Base-by-base conservation (phyloP, 2,888 invertebrate genomes). In the Pediacus dermestoides region DNA sequence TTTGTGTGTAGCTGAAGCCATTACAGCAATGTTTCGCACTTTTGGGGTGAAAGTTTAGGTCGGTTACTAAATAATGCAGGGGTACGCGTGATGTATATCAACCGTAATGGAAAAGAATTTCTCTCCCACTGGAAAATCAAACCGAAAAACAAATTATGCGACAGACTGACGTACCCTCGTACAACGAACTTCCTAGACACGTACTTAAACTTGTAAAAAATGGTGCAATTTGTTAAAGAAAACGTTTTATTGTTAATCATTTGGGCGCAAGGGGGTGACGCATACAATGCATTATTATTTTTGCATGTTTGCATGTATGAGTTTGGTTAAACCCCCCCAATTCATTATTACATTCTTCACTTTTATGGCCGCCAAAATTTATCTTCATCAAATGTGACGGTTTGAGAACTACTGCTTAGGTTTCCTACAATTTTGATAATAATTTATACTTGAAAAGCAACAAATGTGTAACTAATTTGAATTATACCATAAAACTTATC, bases 31-130 rank as follows among this genome's bases (percentile, higher is more conserved):
- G 63, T 64, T 64, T 61, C 63, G 60, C 61, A 61, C 61, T 62
- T 63, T 58, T 51, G 58, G 56, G 61, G 63, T 57, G 60, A 60
- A 61, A 62, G 57, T 63, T 61, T 56, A 46, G 52, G 50, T 44
- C 55, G 50, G 58, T 57, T 57, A 58, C 64, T 64, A 64, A 65
- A 65, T 65, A 64, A 64, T 64, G 64, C 63, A 64, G 55, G 50
- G 18, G 52, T 43, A 53, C 57, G 62, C 58, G 60, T 63, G 61
- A 64, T 60, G 63, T 64, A 62, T 60, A 61, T 61, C 62, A 55
- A 52, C 54, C 47, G 54, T 63, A 63, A 64, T 61, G 57, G 55
- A 48, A 54, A 55, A 53, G 58, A 55, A 55, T 62, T 60, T 54
- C 52, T 55, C 48, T 58, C 56, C 58, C 58, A 38, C 44, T 44